Percentiles rank a stretch among this genome's conserved stretches.
phyloP scores from a whole-genome alignment of 1,140 invertebrate genomes.

The Chironomus tepperi region DNA sequence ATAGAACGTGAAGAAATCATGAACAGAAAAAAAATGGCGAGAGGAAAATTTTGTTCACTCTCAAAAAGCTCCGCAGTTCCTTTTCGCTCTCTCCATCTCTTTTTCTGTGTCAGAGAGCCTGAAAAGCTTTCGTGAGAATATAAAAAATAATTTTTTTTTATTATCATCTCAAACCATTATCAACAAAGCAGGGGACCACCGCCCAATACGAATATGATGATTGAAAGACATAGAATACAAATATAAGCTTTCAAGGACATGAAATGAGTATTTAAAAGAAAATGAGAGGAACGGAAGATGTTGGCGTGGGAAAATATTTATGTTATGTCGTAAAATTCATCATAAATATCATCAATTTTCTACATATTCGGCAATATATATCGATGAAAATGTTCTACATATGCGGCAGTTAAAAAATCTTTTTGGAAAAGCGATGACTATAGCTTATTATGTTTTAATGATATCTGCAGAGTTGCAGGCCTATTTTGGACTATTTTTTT shows the following conservation, averaged over 20 bases:
- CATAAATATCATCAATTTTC: neutral
- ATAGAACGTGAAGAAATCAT: neutral
- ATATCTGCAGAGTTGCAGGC: neutral
- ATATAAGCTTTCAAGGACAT: slow-evolving; percentile 3
- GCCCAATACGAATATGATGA: too few species aligned
- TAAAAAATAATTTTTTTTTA: too few species aligned
- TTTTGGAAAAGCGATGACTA: neutral
- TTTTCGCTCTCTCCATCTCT: neutral
- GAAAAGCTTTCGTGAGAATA: neutral
- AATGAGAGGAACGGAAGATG: neutral
- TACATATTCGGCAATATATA: slow-evolving; percentile 5
- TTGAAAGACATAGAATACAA: too few species aligned
- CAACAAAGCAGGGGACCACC: too few species aligned
- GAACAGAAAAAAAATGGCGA: too few species aligned
- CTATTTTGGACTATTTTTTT: too few species aligned
- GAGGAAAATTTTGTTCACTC: neutral
- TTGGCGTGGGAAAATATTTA: neutral
- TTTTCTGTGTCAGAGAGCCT: neutral
- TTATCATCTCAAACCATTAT: too few species aligned
- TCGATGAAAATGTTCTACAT: neutral
- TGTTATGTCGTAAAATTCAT: slow-evolving; percentile 7
- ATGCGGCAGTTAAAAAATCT: neutral
- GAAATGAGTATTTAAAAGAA: slow-evolving; percentile 7
- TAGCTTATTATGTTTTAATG: neutral
- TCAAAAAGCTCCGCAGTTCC: neutral